phyloP scores from a whole-genome alignment of 92 coral and sea anemone genomes.

The Desmophyllum pertusum region DNA sequence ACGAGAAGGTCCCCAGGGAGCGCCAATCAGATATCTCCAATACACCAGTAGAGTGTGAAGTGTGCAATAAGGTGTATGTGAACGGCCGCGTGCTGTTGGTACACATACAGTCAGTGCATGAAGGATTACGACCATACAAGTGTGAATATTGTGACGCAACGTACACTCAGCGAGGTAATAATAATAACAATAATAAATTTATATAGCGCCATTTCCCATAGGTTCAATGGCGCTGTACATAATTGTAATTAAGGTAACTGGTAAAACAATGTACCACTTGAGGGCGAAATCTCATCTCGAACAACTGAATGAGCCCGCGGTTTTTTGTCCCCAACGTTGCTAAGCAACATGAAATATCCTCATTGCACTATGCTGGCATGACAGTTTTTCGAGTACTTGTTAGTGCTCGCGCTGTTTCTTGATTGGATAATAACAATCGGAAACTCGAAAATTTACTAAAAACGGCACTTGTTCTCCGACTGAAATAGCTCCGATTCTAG shows the following conservation, averaged over 20 bases:
- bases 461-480: too few species aligned
- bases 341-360: not conserved
- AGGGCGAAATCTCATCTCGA: too few species aligned
- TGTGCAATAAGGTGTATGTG: constrained; percentile 75
- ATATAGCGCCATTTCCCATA: too few species aligned
- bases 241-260: too few species aligned
- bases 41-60: constrained; percentile 57
- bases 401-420: too few species aligned
- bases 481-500: too few species aligned
- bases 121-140: constrained; percentile 78
- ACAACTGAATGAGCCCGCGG: too few species aligned
- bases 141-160: constrained; percentile 83
- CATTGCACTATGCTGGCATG: not conserved
- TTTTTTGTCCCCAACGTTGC: not conserved
- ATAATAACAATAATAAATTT: too few species aligned
- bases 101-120: constrained; percentile 73
- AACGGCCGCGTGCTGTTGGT: constrained; percentile 72
- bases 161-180: constrained; percentile 80
- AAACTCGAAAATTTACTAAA: too few species aligned
- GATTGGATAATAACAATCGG: too few species aligned
- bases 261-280: too few species aligned
- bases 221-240: too few species aligned
- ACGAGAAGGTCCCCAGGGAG: constrained; percentile 45
- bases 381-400: not conserved
- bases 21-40: constrained; percentile 18